A percentile compares a stretch with the other conserved stretches of the same genome.
Evolutionary conservation across 2,113 vertebrate species (phyloP).

Genomic region (Aix galericulata): DNA sequence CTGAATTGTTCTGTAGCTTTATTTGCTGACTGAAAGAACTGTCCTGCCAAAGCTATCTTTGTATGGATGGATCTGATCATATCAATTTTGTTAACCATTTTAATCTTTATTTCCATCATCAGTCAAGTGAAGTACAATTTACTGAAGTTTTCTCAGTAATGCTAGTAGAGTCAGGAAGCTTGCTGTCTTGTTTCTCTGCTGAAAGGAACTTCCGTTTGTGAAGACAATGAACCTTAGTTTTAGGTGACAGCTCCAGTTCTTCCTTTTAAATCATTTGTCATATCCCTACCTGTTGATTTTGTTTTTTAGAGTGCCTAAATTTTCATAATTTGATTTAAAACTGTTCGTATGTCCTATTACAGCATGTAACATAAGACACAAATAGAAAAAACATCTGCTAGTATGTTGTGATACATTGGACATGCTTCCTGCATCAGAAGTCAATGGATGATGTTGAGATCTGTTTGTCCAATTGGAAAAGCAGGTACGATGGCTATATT

Average conservation of each 20-base stretch:
- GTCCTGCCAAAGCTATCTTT: not conserved
- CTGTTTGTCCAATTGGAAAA: conserved; percentile 51
- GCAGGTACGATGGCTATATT: conserved; percentile 33
- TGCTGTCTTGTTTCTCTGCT: not conserved
- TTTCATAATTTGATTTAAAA: conserved; percentile 44
- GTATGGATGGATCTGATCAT: not conserved
- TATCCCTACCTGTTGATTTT: not conserved
- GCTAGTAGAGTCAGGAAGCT: not conserved
- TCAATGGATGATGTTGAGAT: conserved; percentile 53
- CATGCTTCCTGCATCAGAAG: conserved; percentile 44
- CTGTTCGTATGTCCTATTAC: conserved; percentile 54
- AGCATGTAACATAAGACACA: conserved; percentile 52
- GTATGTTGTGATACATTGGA: conserved; percentile 44
- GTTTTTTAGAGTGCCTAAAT: conserved; percentile 9
- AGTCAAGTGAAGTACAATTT: not conserved
- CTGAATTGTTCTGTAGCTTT: not conserved
- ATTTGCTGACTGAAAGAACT: not conserved
- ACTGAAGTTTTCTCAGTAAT: not conserved
- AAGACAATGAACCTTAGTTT: not conserved
- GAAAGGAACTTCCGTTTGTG: not conserved
- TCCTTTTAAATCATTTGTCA: not conserved
- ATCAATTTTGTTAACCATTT: not conserved
- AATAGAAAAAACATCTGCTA: conserved; percentile 13
- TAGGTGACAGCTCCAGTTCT: not conserved
- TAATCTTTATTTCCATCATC: not conserved